Evolutionary conservation across 2,888 invertebrate genomes (phyloP), one percentile per base, ranked within the genome.

Genomic region (Pristionchus entomophagus): DNA sequence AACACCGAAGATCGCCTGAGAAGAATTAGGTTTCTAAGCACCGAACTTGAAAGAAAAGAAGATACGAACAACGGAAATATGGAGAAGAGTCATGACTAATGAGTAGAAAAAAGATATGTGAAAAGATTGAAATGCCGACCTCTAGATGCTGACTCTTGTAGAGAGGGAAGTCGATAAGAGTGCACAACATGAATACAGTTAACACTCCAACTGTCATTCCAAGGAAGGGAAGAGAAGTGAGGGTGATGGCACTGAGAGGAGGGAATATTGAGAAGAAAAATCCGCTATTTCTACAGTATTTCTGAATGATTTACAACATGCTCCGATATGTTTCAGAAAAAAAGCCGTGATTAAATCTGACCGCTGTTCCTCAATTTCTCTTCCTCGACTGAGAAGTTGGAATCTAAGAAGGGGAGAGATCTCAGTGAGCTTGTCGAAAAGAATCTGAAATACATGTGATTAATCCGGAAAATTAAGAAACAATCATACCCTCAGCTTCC

Each of bases 311-410:
- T n/a, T n/a, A 38, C 3, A 38, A 22, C 22, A 29, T 5, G 12
- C 14, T 35, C 35, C 22, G 65, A 19, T 69, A 22, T 0, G 65
- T 38, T 69, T 69, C 65, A 69, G 19, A 12, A 38, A 17, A n/a
- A n/a, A n/a, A n/a, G n/a, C n/a, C n/a, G n/a, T n/a, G n/a, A n/a
- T n/a, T n/a, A n/a, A 73, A 73, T 6, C 59, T 12, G 38, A 90
- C 90, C 91, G 86, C 78, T 92, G 92, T 82, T 92, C 92, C 62
- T 91, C 89, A n/a, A 92, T 86, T 65, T 92, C 92, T 41, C 91
- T 87, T 29, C 89, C 90, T 45, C 91, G 78, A 6, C 90, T 90
- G 22, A 92, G 84, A 1, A 92, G 51, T 0, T 91, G 89, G 78
- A 90, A 92, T 73, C 91, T 90, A 14, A 92, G 88, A 19, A 87